Evolutionary conservation across 2,797 vertebrate species (phyloP), one percentile per base, ranked within the genome.

Genomic region (Ctenosaura bakeri): DNA sequence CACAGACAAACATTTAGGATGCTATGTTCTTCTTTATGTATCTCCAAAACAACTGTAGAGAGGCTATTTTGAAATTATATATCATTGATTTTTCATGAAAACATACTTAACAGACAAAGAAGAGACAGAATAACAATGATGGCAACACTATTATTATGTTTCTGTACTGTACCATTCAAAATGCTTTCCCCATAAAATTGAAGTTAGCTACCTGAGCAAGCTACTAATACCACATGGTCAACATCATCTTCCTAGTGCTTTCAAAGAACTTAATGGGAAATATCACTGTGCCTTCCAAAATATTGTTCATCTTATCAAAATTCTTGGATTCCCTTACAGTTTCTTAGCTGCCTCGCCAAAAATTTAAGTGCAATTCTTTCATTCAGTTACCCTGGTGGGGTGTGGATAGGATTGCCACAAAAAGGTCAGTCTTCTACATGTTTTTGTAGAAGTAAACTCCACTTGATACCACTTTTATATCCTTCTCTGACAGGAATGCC

Each of bases 21-120:
- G 38, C 22, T 74, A 89, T 69, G 54, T 54, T 93, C 86, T 87
- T 73, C 38, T 89, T 92, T 88, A 74, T 0, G 0, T 78, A 85
- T 92, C 79, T 94, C 8, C 89, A 81, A 62, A 90, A 86, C 83
- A 56, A 83, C n/a, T 88, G 88, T 3, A 18, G 66, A 91, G 92
- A 94, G n/a, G 0, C 38, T 0, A 0, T 87, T 69, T 64, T 3
- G 6, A 32, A n/a, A 64, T 18, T 22, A 20, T 83, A 76, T 12
- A 38, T 24, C 26, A 54, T n/a, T 62, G 2, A 20, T 26, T 82
- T 82, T 29, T n/a, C 59, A 52, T 52, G 32, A 32, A 87, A 87
- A 50, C 29, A 78, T 50, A 9, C 1, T 32, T 64, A 69, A 13
- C 10, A 66, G 29, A 86, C 20, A 26, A 32, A 73, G 66, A 85